Conservation (phyloP, 1,140 invertebrate genomes). For the Gryon sp. region DNA sequence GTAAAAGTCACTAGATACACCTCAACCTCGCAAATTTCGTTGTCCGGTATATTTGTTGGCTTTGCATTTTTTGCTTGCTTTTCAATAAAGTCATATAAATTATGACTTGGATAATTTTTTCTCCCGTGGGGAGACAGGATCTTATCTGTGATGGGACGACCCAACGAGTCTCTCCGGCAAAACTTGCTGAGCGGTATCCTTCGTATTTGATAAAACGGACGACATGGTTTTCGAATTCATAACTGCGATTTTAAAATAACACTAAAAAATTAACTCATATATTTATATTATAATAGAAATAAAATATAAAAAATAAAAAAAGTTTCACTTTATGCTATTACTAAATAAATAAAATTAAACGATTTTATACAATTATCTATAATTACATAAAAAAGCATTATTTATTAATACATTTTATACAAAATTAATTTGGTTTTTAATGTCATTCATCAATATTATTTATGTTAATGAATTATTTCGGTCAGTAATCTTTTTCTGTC, state of each 20-base stretch:
- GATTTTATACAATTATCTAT: too few relatives aligned
- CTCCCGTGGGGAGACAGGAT: slow-evolving; percentile 27
- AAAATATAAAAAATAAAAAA: slow-evolving; percentile 9
- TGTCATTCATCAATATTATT: not conserved
- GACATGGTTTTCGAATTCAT: slow-evolving; percentile 31
- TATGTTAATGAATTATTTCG: not conserved
- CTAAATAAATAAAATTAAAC: too few relatives aligned
- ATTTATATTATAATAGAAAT: too few relatives aligned
- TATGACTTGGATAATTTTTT: slow-evolving; percentile 51
- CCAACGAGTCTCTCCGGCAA: slow-evolving; percentile 43
- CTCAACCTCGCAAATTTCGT: slow-evolving; percentile 27
- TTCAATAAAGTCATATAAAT: slow-evolving; percentile 56
- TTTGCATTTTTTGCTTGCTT: slow-evolving; percentile 40
- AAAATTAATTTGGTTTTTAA: too few relatives aligned
- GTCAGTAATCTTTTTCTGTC: not conserved
- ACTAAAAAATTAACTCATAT: not conserved
- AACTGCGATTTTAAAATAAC: slow-evolving; percentile 20
- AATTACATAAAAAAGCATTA: too few relatives aligned
- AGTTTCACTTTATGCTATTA: not conserved
- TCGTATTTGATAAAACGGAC: slow-evolving; percentile 27
- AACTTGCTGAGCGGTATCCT: slow-evolving; percentile 16
- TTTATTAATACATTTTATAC: too few relatives aligned
- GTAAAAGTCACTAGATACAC: slow-evolving; percentile 33
- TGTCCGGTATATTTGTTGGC: slow-evolving; percentile 35
- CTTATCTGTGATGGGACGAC: slow-evolving; percentile 40